phyloP scores from a whole-genome alignment of 2,888 invertebrate genomes.

The Asteroscopus sphinx region DNA sequence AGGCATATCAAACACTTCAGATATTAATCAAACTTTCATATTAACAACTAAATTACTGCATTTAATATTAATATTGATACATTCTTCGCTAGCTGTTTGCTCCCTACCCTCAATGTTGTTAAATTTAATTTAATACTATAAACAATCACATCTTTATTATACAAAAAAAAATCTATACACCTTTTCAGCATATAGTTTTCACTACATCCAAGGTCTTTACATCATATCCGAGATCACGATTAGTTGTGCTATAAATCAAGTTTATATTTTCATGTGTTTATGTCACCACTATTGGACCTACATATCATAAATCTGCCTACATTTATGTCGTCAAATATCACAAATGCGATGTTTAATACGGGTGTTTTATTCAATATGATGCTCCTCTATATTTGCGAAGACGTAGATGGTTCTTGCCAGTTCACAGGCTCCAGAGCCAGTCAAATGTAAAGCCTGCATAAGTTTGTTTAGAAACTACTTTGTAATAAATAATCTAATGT shows the following conservation, averaged over 20 bases:
- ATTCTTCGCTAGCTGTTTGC: conserved; percentile 5
- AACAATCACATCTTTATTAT: conserved; percentile 41
- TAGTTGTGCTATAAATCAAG: conserved; percentile 34
- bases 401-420: no score
- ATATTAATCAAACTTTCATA: conserved; percentile 28
- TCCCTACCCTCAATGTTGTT: not conserved
- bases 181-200: conserved; percentile 24
- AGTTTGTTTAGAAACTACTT: no score
- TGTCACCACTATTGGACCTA: not conserved
- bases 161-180: conserved; percentile 28
- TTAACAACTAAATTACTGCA: conserved; percentile 7
- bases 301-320: not conserved
- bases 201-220: conserved; percentile 20
- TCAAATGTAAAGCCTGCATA: no score
- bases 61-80: conserved; percentile 22
- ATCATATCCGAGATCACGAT: conserved; percentile 46
- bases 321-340: not conserved
- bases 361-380: no score
- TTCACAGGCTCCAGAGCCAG: no score
- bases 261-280: conserved; percentile 2
- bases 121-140: conserved; percentile 45
- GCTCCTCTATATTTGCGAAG: no score
- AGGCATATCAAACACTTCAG: conserved; percentile 33
- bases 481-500: conserved; percentile 1
- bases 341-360: no score